phyloP scores from a whole-genome alignment of 2,888 invertebrate genomes.

The Linnaemya tessellans region DNA sequence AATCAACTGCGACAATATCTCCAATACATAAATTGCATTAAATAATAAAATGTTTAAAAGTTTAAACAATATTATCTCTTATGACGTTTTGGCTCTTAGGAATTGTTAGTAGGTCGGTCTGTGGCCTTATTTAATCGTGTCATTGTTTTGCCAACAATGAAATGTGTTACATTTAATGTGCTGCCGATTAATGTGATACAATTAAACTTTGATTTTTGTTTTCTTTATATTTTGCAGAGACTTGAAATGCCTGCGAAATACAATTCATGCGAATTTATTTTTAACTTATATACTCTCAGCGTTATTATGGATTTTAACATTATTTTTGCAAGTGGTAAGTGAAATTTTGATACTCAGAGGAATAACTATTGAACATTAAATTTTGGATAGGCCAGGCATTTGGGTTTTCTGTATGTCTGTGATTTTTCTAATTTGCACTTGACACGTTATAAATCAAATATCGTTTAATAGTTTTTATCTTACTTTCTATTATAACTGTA shows the following conservation, averaged over 20 bases:
- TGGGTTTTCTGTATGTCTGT: neutral
- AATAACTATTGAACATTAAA: neutral
- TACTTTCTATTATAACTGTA: too few relatives aligned
- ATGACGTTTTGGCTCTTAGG: neutral
- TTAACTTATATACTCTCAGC: slow-evolving; percentile 95
- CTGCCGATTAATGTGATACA: slow-evolving; percentile 4
- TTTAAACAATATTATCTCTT: too few relatives aligned
- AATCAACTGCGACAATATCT: too few relatives aligned
- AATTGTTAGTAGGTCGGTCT: neutral
- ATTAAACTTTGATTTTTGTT: slow-evolving; percentile 31
- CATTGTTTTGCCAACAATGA: slow-evolving; percentile 2
- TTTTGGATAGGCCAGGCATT: neutral
- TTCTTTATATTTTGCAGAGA: slow-evolving; percentile 86
- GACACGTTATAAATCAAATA: neutral
- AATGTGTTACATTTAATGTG: slow-evolving; percentile 13
- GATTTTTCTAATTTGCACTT: neutral
- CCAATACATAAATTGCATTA: too few relatives aligned
- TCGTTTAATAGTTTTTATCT: too few relatives aligned
- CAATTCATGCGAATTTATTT: slow-evolving; percentile 97
- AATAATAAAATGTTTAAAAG: too few relatives aligned
- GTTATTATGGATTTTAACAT: slow-evolving; percentile 93
- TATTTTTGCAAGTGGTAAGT: slow-evolving; percentile 88
- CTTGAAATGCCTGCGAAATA: slow-evolving; percentile 94
- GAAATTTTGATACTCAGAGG: neutral
- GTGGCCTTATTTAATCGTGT: neutral